Evolutionary conservation across 2,113 vertebrate species (phyloP).

Genomic region (Solea senegalensis): DNA sequence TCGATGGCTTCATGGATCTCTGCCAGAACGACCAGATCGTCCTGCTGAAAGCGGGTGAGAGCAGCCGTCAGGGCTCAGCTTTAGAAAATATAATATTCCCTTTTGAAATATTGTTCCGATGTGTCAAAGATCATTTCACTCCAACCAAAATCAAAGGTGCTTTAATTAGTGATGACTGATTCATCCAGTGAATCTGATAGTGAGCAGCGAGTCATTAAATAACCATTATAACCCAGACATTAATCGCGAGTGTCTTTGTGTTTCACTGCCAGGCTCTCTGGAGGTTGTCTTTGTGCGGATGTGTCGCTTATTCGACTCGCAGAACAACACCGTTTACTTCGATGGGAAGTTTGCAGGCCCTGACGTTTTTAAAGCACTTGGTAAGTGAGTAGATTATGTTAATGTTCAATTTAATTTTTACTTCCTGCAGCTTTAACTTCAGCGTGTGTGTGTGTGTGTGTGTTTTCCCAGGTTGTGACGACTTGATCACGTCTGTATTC

Average conservation of each 20-base stretch:
- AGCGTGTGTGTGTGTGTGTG: constrained; percentile 23
- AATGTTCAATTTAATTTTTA: too few species aligned
- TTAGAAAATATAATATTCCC: too few species aligned
- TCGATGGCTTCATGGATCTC: constrained; percentile 99
- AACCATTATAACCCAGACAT: not conserved
- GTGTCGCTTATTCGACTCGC: constrained; percentile 99
- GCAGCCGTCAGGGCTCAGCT: constrained; percentile 61
- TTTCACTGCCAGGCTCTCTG: constrained; percentile 88
- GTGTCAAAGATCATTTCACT: too few species aligned
- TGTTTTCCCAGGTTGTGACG: constrained; percentile 92
- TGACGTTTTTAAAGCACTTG: constrained; percentile 99
- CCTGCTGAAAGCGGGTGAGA: constrained; percentile 99
- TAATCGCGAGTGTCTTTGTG: constrained; percentile 35
- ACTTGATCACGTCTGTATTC: constrained; percentile 99
- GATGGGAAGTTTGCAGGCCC: constrained; percentile 98
- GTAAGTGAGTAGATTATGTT: constrained; percentile 87
- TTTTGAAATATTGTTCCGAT: too few species aligned
- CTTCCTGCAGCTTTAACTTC: too few species aligned
- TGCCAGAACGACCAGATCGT: constrained; percentile 99
- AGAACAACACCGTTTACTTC: constrained; percentile 99
- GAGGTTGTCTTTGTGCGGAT: constrained; percentile 99
- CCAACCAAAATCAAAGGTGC: not conserved
- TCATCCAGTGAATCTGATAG: not conserved
- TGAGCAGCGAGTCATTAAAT: not conserved
- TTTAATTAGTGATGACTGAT: constrained; percentile 2